Conservation (phyloP, 2,113 vertebrate species). For the Pedionomus torquatus region DNA sequence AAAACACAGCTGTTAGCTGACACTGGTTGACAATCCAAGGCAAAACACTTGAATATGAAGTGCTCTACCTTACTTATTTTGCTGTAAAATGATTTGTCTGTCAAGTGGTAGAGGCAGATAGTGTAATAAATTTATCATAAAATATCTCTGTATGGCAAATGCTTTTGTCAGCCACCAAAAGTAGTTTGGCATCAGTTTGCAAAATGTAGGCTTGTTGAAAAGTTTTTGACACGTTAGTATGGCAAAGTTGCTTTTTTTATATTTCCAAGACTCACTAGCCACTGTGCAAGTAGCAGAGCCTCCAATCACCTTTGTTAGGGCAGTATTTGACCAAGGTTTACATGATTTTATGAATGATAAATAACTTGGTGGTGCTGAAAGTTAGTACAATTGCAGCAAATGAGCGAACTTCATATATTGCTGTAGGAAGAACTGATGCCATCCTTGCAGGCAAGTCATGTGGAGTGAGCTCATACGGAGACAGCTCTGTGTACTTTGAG, state of each 20-base stretch:
- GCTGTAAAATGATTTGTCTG: background rate
- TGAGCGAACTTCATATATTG: background rate
- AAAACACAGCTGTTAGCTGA: constrained; percentile 40
- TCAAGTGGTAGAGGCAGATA: background rate
- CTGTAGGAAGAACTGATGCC: background rate
- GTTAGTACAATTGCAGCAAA: background rate
- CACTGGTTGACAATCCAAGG: constrained; percentile 1
- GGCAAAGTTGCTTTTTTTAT: background rate
- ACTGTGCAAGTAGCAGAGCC: background rate
- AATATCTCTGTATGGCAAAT: background rate
- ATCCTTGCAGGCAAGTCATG: background rate
- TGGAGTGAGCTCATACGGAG: accelerated
- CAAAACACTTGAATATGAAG: background rate
- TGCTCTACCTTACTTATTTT: background rate
- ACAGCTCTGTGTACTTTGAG: background rate
- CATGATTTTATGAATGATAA: background rate
- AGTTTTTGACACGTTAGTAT: background rate
- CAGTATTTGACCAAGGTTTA: background rate
- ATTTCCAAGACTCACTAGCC: background rate
- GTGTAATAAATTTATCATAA: background rate
- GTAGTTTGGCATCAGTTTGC: background rate
- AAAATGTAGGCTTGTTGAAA: background rate
- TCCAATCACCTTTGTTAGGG: background rate
- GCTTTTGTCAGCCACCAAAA: background rate
- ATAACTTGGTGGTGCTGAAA: background rate